phyloP scores from a whole-genome alignment of 1,140 invertebrate species.

The Dolichoris vasculosae region DNA sequence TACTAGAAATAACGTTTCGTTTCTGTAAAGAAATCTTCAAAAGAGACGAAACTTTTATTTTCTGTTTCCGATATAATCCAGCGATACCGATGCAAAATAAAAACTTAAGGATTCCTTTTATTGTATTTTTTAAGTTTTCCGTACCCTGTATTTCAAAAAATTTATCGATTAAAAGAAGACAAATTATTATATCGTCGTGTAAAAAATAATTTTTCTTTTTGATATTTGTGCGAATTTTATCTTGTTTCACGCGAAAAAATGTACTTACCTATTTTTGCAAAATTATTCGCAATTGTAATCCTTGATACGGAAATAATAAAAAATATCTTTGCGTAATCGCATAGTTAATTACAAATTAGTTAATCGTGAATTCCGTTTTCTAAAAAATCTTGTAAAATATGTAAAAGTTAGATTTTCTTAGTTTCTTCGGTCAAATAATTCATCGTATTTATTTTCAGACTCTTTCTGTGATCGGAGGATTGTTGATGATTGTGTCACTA shows the following conservation, averaged over 20 bases:
- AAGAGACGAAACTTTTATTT: no score
- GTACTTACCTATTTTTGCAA: no score
- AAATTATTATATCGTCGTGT: no score
- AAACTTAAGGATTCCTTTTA: not conserved
- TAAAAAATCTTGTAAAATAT: not conserved
- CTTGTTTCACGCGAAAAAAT: no score
- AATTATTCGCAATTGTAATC: no score
- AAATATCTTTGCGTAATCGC: not conserved
- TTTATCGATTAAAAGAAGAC: no score
- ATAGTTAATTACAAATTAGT: not conserved
- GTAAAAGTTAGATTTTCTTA: not conserved
- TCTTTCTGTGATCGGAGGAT: constrained; percentile 97
- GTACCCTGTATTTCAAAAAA: no score
- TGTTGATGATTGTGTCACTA: constrained; percentile 98
- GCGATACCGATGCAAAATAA: not conserved
- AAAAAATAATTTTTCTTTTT: no score
- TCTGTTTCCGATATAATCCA: not conserved
- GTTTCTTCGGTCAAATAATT: constrained; percentile 28
- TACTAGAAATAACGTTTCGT: no score
- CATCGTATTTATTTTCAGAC: constrained; percentile 83
- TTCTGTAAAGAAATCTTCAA: no score
- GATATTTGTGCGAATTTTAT: no score
- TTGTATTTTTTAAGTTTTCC: not conserved
- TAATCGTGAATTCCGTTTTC: not conserved
- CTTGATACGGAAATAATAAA: no score